A percentile compares a stretch with the other conserved stretches of the same genome.
These are phyloP conservation scores for Dipodomys stephensi DNA, from an alignment of 2,113 vertebrate species.

Conservation along the genomic window DNA sequence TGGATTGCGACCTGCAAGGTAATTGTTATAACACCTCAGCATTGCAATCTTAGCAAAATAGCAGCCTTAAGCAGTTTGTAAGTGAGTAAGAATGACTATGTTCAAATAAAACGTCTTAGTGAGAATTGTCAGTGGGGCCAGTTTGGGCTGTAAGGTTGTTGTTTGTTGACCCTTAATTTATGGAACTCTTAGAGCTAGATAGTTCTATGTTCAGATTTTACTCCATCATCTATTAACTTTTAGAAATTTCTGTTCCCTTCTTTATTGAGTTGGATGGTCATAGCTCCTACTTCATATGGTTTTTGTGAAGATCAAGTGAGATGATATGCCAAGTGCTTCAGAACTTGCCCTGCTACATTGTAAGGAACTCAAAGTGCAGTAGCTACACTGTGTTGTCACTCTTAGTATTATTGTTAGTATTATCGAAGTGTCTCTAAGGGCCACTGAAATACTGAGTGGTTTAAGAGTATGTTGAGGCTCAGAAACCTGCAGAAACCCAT, in stretches of 20 bases:
- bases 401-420: not conserved
- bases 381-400: not conserved
- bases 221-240: not conserved
- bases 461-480: not conserved
- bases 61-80: no score
- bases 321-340: not conserved
- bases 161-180: not conserved
- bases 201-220: slow-evolving; percentile 30
- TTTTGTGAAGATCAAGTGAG: slow-evolving; percentile 4
- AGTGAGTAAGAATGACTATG: not conserved
- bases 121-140: not conserved
- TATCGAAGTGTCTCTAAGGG: not conserved
- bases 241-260: not conserved
- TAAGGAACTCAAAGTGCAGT: not conserved
- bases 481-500: not conserved
- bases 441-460: not conserved
- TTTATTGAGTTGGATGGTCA: not conserved
- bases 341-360: not conserved
- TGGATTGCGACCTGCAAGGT: not conserved
- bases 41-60: not conserved
- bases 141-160: not conserved
- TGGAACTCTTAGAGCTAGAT: slow-evolving; percentile 7
- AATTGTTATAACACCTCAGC: not conserved
- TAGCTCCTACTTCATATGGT: not conserved
- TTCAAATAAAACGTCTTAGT: not conserved